Evolutionary conservation across 2,113 vertebrate genomes (phyloP), one percentile per base, ranked within the genome.

Genomic region (Coturnix japonica): DNA sequence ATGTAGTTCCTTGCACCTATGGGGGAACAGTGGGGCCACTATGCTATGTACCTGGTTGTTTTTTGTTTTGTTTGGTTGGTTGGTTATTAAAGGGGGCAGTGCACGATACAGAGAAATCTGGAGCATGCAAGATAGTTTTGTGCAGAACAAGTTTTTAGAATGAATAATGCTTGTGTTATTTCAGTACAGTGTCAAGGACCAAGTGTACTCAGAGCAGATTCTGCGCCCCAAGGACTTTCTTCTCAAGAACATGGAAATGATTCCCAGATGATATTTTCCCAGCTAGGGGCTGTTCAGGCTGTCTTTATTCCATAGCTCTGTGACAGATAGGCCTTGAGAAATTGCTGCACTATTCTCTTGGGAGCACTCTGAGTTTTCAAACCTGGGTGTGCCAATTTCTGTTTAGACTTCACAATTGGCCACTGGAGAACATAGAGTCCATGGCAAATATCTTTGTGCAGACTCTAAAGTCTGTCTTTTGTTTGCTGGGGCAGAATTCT

Each of bases 1-100:
- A 22, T 65, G 7, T 37, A 28, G 35, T 3, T 87, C 51, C n/a
- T 51, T 3, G 0, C 21, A 16, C 4, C 13, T 35, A 7, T 7
- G 35, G 49, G 25, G 12, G 2, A 19, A 11, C 2, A 7, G 4
- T 10, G 15, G 23, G 3, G 35, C 22, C 31, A 21, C 13, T 13
- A 22, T 59, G 2, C 7, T 8, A 35, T 28, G n/a, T 11, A n/a
- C 4, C 12, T 4, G 7, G 1, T 3, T 7, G 5, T 4, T 25
- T 22, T 44, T 44, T n/a, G 13, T 16, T 37, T 21, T 35, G 9
- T 13, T 4, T 7, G 5, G 2, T 49, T 39, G 11, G 11, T 37
- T 20, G 10, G 10, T n/a, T 78, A 14, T 7, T 14, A 3, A 28
- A 39, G 37, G 7, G 39, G 7, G 17, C n/a, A 66, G 22, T 22